A percentile compares a stretch with the other conserved stretches of the same genome.
These are phyloP conservation scores for Platyrinchus mystaceus DNA, from an alignment of 2,797 vertebrate genomes.

Conservation along the genomic window DNA sequence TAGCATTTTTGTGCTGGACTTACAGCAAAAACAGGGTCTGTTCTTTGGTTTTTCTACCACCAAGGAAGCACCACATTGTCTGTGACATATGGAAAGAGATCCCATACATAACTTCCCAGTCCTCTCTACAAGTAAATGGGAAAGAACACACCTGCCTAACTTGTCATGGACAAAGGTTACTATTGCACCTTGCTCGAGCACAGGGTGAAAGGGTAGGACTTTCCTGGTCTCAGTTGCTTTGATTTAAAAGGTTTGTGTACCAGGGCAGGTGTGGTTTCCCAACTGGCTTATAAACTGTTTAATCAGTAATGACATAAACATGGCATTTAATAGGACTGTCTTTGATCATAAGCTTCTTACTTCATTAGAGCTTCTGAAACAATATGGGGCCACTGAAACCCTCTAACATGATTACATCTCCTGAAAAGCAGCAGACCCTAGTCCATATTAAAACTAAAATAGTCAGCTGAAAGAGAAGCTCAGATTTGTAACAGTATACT, in stretches of 20 bases:
- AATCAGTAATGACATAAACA: constrained; percentile 39
- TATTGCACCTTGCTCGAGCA: not conserved
- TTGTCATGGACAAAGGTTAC: not conserved
- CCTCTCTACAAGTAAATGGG: not conserved
- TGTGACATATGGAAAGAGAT: not conserved
- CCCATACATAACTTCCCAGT: not conserved
- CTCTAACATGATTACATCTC: constrained; percentile 28
- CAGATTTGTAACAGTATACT: constrained; percentile 13
- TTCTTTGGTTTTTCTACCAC: not conserved
- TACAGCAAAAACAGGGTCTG: not conserved
- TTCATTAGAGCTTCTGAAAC: constrained; percentile 24
- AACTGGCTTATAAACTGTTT: not conserved
- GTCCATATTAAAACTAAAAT: constrained; percentile 28
- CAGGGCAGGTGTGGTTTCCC: not conserved
- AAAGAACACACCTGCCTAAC: not conserved
- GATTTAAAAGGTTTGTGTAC: constrained; percentile 2
- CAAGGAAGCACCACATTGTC: not conserved
- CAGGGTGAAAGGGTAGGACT: not conserved
- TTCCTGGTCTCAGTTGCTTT: not conserved
- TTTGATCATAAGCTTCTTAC: constrained; percentile 50
- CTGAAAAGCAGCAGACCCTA: not conserved
- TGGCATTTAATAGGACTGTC: constrained; percentile 6
- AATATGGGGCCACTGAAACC: constrained; percentile 31
- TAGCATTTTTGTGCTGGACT: not conserved
- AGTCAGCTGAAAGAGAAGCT: constrained; percentile 28